A percentile compares a stretch with the other conserved stretches of the same genome.
phyloP scores from a whole-genome alignment of 1,140 invertebrate species.

The Aricia agestis region DNA sequence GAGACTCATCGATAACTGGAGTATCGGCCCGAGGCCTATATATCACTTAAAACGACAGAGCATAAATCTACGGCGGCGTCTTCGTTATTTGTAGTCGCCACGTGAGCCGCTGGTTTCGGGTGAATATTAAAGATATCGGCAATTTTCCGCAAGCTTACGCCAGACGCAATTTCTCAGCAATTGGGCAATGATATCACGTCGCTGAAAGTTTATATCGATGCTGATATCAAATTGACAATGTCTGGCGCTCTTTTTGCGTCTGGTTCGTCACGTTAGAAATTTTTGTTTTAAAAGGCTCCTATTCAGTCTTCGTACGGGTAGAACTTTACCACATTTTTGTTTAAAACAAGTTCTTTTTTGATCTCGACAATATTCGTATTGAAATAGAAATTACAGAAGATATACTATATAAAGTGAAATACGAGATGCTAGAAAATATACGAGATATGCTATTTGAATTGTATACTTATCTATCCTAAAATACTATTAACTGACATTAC shows the following conservation, averaged over 20 bases:
- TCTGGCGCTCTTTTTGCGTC: slow-evolving; percentile 3
- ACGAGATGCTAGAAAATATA: too few relatives aligned
- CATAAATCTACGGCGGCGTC: slow-evolving; percentile 71
- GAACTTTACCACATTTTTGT: too few relatives aligned
- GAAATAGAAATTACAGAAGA: too few relatives aligned
- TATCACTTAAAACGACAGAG: slow-evolving; percentile 72
- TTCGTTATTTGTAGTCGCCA: slow-evolving; percentile 73
- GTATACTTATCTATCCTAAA: too few relatives aligned
- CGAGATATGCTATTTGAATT: too few relatives aligned
- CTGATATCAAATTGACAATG: slow-evolving; percentile 13
- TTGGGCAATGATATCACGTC: slow-evolving; percentile 71
- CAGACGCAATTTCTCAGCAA: slow-evolving; percentile 74
- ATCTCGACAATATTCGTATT: too few relatives aligned
- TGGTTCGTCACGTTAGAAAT: slow-evolving; percentile 2
- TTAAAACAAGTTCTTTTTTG: too few relatives aligned
- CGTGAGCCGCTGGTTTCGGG: slow-evolving; percentile 70
- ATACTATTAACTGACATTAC: neutral
- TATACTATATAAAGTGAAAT: too few relatives aligned
- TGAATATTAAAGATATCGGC: slow-evolving; percentile 76
- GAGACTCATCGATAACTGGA: slow-evolving; percentile 51
- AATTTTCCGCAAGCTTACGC: slow-evolving; percentile 74
- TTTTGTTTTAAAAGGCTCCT: slow-evolving; percentile 10
- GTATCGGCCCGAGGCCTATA: slow-evolving; percentile 52
- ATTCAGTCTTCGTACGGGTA: too few relatives aligned
- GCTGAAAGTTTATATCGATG: slow-evolving; percentile 36